Conservation (phyloP, 2,888 invertebrate genomes). For the Drosophila parthenogenetica region DNA sequence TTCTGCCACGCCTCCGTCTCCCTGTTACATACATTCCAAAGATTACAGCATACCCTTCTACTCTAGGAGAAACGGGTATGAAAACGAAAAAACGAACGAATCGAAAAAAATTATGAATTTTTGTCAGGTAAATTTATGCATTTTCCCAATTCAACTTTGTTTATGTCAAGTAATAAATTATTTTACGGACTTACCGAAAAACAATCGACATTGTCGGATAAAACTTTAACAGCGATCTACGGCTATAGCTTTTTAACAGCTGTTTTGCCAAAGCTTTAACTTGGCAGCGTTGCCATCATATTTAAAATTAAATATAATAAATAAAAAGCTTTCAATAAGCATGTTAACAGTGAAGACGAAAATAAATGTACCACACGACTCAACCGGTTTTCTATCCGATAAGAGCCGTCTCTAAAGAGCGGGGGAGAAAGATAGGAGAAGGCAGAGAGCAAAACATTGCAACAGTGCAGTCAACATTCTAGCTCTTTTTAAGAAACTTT, state of each 20-base stretch:
- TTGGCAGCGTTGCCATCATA: slow-evolving; percentile 20
- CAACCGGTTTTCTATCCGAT: slow-evolving; percentile 6
- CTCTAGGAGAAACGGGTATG: no score
- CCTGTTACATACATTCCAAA: no score
- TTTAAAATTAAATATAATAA: background rate
- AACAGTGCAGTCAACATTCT: no score
- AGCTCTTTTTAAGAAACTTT: no score
- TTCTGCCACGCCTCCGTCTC: no score
- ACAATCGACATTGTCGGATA: background rate
- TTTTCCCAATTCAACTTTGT: no score
- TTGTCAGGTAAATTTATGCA: no score
- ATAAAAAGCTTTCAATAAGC: slow-evolving; percentile 31
- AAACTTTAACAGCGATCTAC: slow-evolving; percentile 36
- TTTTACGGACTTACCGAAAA: background rate
- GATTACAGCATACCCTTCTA: no score
- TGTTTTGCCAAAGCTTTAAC: background rate
- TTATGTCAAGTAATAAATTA: no score
- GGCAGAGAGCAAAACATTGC: background rate
- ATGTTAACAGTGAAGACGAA: slow-evolving; percentile 28
- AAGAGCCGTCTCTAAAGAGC: background rate
- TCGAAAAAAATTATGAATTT: no score
- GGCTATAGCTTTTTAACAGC: slow-evolving; percentile 9
- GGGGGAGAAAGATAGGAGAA: background rate
- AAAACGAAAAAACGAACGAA: no score
- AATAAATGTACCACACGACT: slow-evolving; percentile 8